These are phyloP conservation scores for Xiphorhynchus erythropygius DNA, from an alignment of 2,797 vertebrate species.

Conservation along the genomic window DNA sequence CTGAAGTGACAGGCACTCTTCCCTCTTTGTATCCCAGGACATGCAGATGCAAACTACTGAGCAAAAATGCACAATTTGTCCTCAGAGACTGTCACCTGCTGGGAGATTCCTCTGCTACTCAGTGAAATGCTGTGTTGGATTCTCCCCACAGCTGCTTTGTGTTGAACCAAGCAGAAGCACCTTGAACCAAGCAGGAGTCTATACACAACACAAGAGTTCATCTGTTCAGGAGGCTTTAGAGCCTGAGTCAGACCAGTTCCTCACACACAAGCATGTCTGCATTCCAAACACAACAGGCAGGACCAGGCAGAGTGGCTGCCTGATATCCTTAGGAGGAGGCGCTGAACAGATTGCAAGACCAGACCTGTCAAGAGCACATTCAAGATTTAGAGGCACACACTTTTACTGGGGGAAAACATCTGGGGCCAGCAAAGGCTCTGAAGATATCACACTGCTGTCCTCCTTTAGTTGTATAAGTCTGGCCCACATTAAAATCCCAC, in stretches of 20 bases:
- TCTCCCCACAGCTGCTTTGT: neutral
- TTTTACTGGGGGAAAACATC: neutral
- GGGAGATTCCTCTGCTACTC: neutral
- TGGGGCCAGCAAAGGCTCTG: neutral
- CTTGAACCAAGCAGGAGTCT: neutral
- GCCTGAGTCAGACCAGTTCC: neutral
- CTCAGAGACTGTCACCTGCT: neutral
- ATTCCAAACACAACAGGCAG: rapidly evolving
- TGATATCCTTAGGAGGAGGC: neutral
- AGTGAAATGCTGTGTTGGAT: neutral
- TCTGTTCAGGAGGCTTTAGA: neutral
- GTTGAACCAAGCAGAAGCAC: neutral
- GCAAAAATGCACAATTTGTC: neutral
- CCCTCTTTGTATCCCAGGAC: neutral
- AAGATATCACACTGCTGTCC: neutral
- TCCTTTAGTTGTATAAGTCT: neutral
- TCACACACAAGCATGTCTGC: rapidly evolving
- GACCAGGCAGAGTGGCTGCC: neutral
- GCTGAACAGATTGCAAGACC: neutral
- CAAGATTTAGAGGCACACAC: neutral
- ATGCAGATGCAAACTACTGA: neutral
- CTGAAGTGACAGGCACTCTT: neutral
- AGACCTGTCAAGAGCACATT: neutral
- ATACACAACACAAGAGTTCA: neutral
- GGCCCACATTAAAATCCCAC: neutral